These are phyloP conservation scores for Marisa cornuarietis DNA, from an alignment of 1,140 invertebrate genomes.

Conservation along the genomic window DNA sequence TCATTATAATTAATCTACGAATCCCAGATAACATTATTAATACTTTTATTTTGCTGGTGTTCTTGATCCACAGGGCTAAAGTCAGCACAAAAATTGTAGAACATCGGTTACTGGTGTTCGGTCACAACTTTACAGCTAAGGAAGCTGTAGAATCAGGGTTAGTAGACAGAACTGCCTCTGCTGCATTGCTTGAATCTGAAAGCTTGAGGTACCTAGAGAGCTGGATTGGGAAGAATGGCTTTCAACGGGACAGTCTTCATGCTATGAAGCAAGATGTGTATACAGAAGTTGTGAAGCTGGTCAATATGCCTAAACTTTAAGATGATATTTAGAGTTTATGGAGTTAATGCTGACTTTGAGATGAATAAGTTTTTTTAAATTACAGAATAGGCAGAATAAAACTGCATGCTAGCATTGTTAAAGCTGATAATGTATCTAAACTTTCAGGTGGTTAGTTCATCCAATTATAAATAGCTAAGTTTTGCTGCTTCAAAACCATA, in stretches of 20 bases:
- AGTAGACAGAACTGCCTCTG: neutral
- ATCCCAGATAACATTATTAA: too few relatives aligned
- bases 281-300: neutral
- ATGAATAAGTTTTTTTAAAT: too few relatives aligned
- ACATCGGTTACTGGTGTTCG: constrained; percentile 14
- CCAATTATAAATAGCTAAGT: too few relatives aligned
- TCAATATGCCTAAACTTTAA: neutral
- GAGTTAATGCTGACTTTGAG: too few relatives aligned
- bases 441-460: too few relatives aligned
- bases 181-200: neutral
- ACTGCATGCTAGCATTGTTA: too few relatives aligned
- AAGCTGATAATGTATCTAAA: too few relatives aligned
- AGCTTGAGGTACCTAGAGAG: neutral
- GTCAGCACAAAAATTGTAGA: neutral
- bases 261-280: constrained; percentile 30
- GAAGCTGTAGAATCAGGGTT: constrained; percentile 22
- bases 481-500: too few relatives aligned
- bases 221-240: constrained; percentile 4
- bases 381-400: too few relatives aligned
- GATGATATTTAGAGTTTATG: too few relatives aligned
- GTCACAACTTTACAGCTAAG: constrained; percentile 24
- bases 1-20: too few relatives aligned
- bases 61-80: constrained; percentile 18
- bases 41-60: neutral
- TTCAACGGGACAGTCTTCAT: constrained; percentile 16